A percentile compares a stretch with the other conserved stretches of the same genome.
phyloP scores from a whole-genome alignment of 2,113 vertebrate genomes.

The Tringa solitaria region DNA sequence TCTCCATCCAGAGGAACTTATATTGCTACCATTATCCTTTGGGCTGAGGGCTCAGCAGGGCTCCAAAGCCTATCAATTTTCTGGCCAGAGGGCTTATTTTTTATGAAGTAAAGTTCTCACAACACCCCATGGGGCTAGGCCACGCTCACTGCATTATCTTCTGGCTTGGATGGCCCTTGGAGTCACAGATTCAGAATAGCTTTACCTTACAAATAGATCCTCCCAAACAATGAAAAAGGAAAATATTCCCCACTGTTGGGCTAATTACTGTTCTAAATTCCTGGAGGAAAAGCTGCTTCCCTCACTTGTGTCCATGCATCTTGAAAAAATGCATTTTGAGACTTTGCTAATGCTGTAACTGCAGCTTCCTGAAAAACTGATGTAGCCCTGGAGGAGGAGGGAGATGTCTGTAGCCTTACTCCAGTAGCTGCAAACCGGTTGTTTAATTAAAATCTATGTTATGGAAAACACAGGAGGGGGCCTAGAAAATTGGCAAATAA shows the following conservation, averaged over 20 bases:
- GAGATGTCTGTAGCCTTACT: neutral
- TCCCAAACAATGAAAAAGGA: neutral
- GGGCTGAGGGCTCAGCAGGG: slow-evolving; percentile 47
- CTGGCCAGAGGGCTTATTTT: slow-evolving; percentile 59
- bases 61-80: slow-evolving; percentile 53
- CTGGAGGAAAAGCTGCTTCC: neutral
- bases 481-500: neutral
- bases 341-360: neutral
- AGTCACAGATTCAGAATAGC: neutral
- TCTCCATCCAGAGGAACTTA: slow-evolving; percentile 41
- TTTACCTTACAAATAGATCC: slow-evolving; percentile 2
- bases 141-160: neutral
- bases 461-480: neutral
- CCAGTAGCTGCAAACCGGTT: neutral
- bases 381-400: neutral
- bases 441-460: slow-evolving; percentile 5
- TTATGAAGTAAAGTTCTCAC: slow-evolving; percentile 62
- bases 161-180: neutral
- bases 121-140: slow-evolving; percentile 20
- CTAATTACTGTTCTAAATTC: slow-evolving; percentile 26
- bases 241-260: slow-evolving; percentile 4
- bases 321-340: neutral
- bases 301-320: neutral
- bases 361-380: neutral
- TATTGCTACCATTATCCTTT: slow-evolving; percentile 56